Evolutionary conservation across 2,113 vertebrate genomes (phyloP), one percentile per base, ranked within the genome.

Genomic region (Cebus imitator): DNA sequence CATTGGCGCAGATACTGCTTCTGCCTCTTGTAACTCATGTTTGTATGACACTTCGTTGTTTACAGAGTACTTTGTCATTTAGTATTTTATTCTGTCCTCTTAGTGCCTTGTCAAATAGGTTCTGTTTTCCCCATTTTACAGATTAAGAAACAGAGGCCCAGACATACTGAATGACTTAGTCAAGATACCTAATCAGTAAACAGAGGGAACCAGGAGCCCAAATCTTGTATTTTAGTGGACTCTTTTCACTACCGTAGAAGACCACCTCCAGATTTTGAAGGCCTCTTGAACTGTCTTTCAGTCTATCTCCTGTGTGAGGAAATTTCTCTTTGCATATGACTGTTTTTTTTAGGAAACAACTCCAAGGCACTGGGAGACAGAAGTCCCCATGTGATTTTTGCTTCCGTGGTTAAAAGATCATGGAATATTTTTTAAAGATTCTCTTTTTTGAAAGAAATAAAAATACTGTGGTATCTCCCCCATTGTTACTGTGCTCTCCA

Each of bases 91-190:
- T 57, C 30, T 86, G 37, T 58, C 61, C 37, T 55, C 40, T 8
- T 8, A 32, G 7, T 57, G 16, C 16, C 35, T 27, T 3, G 1
- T 18, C 30, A 80, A 8, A 4, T 35, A 8, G 23, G 9, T 68
- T 80, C n/a, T n/a, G 9, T 25, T 52, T 85, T 58, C 32, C 17
- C 55, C 32, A 18, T 48, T 89, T 70, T 27, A 73, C 11, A 72
- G 32, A 52, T 88, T 45, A 58, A 43, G 66, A 95, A 89, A 66
- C 58, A n/a, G 84, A 96, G 84, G 70, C 55, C 64, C 68, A 85
- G 30, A 32, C 17, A 6, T 25, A 40, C 61, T 21, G 7, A 48
- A 40, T 78, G 20, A 43, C 32, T 43, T 68, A 55, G 25, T 16
- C 30, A 55, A 66, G 37, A 35, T 94, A 40, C 30, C 52, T 57